Conservation (phyloP, 2,797 vertebrate genomes). For the Propithecus perrieri region DNA sequence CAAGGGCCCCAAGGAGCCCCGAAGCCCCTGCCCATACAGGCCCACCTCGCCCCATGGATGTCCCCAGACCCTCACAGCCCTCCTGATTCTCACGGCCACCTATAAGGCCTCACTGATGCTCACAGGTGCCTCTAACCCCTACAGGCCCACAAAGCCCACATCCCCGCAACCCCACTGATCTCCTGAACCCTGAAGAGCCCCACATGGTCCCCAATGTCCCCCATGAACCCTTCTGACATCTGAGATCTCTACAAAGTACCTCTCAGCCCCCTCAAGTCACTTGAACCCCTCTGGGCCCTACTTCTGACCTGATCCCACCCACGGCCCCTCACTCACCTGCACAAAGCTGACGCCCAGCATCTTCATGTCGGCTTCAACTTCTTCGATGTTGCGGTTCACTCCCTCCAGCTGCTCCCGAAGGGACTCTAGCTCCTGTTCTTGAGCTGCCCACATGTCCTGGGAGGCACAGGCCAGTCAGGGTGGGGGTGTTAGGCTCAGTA, state of each 20-base stretch:
- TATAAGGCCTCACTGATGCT: neutral
- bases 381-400: conserved; percentile 86
- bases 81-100: neutral
- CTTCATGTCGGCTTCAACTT: conserved; percentile 87
- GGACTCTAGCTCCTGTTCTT: conserved; percentile 87
- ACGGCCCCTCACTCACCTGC: conserved; percentile 85
- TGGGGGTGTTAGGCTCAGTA: neutral
- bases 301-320: neutral
- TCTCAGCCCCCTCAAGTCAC: neutral
- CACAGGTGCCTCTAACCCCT: neutral
- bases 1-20: neutral
- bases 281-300: neutral
- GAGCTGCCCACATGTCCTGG: conserved; percentile 83
- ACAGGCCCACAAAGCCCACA: neutral
- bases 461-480: neutral
- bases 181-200: neutral
- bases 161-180: neutral
- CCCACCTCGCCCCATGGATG: neutral
- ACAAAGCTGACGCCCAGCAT: conserved; percentile 85
- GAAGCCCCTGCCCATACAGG: neutral
- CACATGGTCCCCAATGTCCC: neutral
- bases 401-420: conserved; percentile 88
- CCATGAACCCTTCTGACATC: neutral
- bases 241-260: neutral
- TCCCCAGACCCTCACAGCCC: neutral